Conservation (phyloP, 1,140 invertebrate species). For the Diprion similis region DNA sequence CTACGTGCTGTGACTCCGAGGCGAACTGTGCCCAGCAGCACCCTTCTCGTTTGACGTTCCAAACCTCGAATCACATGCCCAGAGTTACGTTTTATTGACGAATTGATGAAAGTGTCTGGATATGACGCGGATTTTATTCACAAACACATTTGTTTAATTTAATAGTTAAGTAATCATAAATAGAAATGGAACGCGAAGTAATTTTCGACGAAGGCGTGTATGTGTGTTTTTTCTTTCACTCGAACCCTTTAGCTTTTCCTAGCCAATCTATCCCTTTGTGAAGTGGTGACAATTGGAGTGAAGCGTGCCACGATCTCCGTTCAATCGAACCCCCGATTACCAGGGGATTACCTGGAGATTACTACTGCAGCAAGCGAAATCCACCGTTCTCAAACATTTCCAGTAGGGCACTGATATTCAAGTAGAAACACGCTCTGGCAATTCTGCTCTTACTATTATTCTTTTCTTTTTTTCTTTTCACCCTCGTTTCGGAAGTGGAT, state of each 20-base stretch:
- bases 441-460: not conserved
- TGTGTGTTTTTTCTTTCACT: no score
- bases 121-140: no score
- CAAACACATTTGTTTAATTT: no score
- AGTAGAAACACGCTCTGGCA: not conserved
- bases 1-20: constrained; percentile 4
- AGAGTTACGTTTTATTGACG: no score
- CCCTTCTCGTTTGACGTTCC: not conserved
- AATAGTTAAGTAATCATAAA: no score
- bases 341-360: constrained; percentile 1
- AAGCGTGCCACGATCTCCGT: not conserved
- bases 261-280: constrained; percentile 1
- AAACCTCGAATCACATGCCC: not conserved
- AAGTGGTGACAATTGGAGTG: not conserved
- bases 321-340: not conserved
- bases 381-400: constrained; percentile 1
- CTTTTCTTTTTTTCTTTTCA: not conserved
- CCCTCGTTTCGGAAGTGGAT: no score
- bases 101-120: no score
- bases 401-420: not conserved
- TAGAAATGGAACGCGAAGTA: no score
- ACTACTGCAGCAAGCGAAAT: not conserved
- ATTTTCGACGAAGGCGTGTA: no score
- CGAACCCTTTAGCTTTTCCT: not conserved
- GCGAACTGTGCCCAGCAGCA: not conserved